Evolutionary conservation across 2,888 invertebrate species (phyloP), one percentile per base, ranked within the genome.

Genomic region (Aelia acuminata): DNA sequence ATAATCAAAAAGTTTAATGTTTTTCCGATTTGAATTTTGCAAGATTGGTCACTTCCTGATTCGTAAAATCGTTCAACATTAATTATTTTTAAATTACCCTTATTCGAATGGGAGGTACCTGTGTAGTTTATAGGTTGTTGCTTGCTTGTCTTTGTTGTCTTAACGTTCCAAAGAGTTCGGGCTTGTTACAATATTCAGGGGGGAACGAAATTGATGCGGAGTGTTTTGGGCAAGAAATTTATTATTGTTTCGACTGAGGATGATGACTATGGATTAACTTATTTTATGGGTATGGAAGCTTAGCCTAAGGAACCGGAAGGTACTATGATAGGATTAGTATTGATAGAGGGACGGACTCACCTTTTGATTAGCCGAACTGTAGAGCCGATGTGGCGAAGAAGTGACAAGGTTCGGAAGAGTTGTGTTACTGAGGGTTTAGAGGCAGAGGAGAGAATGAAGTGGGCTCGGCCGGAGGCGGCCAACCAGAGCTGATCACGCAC

Each of bases 401-500:
- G 31, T 47, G 22, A 85, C 48, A 92, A 70, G 92, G 93, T 7
- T 26, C 2, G 18, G 75, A 39, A 35, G 88, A 84, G 13, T 18
- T 43, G 53, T 31, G 48, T 53, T n/a, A 63, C 43, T 75, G 70
- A 43, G 20, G 87, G 31, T 35, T 15, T 50, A 43, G 50, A 93
- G 93, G 90, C 91, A 91, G 92, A 92, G 92, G 92, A 92, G 92
- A 92, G 91, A 91, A 90, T 91, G 91, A 90, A 90, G 90, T 90
- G 91, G 92, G 91, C 95, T 95, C 91, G 92, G 91, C 92, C 95
- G 94, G 95, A 96, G 96, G 96, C 47, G 87, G 80, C 87, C 87
- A 87, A 75, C 87, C 92, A n/a, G 92, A 90, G 91, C 90, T 95
- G 96, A 96, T 96, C 97, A 97, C 95, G 94, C 96, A 94, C 93